These are phyloP conservation scores for Phrynocephalus versicolor DNA, from an alignment of 2,113 vertebrate genomes.

Conservation along the genomic window DNA sequence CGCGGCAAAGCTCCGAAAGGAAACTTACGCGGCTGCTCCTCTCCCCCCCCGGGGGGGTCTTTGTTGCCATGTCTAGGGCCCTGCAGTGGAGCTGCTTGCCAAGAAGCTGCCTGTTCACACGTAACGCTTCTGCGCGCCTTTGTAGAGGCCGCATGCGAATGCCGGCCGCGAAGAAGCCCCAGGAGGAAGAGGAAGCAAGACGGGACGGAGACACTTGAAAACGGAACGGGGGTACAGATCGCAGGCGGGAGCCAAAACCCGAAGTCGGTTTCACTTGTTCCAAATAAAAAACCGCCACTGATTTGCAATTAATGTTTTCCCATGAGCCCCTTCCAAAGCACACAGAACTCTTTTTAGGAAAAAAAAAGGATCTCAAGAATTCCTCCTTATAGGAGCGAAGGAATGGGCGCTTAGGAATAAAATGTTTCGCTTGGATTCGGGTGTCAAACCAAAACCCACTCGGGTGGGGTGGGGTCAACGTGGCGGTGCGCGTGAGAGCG, in stretches of 20 bases:
- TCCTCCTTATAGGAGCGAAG: background rate
- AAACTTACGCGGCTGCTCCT: conserved; percentile 36
- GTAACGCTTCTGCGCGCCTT: background rate
- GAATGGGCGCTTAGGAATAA: background rate
- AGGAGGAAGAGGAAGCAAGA: background rate
- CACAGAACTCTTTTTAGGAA: background rate
- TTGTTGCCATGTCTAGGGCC: conserved; percentile 43
- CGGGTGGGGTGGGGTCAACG: background rate
- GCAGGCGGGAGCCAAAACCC: background rate
- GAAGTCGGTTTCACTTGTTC: background rate
- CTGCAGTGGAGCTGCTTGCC: conserved; percentile 28
- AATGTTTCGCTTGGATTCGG: no score
- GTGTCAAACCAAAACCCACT: no score
- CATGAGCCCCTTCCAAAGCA: background rate
- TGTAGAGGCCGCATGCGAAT: background rate
- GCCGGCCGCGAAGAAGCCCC: background rate
- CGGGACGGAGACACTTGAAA: background rate
- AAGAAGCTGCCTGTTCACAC: conserved; percentile 26
- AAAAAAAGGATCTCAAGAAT: background rate
- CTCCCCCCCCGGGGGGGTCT: conserved; percentile 46
- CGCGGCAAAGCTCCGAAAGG: conserved; percentile 52
- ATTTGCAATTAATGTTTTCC: background rate
- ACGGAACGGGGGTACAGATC: background rate
- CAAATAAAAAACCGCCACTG: no score
- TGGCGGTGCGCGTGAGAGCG: background rate